These are phyloP conservation scores for Notospermus geniculatus DNA, from an alignment of 1,140 invertebrate species.

Conservation along the genomic window DNA sequence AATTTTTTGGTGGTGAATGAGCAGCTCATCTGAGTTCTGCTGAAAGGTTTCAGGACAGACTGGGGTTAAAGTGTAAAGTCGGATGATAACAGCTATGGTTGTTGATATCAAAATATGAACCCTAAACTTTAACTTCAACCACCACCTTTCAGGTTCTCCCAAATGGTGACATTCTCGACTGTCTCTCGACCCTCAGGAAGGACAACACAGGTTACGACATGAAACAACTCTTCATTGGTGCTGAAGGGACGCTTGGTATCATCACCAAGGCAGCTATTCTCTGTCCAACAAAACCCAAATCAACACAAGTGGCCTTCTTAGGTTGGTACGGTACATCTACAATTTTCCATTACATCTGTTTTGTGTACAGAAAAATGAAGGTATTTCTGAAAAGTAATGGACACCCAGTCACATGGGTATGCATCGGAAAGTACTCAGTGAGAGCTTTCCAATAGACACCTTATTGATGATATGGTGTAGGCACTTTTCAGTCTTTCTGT, in stretches of 20 bases:
- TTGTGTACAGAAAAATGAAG: neutral
- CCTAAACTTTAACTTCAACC: too few relatives aligned
- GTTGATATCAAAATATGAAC: too few relatives aligned
- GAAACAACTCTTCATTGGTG: constrained; percentile 96
- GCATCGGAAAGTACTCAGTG: neutral
- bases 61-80: too few relatives aligned
- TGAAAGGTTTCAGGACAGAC: too few relatives aligned
- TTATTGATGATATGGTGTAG: too few relatives aligned
- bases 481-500: too few relatives aligned
- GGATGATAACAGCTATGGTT: too few relatives aligned
- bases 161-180: constrained; percentile 78
- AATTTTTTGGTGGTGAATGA: too few relatives aligned
- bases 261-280: constrained; percentile 90
- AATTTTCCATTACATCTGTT: neutral
- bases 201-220: constrained; percentile 97
- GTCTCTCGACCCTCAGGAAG: constrained; percentile 83
- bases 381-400: neutral
- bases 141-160: constrained; percentile 83
- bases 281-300: constrained; percentile 77
- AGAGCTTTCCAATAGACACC: too few relatives aligned
- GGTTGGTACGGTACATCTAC: constrained; percentile 62
- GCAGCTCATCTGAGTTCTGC: too few relatives aligned
- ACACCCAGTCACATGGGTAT: neutral
- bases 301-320: constrained; percentile 81
- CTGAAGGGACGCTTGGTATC: constrained; percentile 93